Conservation (phyloP, 1,140 invertebrate species). For the Eubasilissa regina region DNA sequence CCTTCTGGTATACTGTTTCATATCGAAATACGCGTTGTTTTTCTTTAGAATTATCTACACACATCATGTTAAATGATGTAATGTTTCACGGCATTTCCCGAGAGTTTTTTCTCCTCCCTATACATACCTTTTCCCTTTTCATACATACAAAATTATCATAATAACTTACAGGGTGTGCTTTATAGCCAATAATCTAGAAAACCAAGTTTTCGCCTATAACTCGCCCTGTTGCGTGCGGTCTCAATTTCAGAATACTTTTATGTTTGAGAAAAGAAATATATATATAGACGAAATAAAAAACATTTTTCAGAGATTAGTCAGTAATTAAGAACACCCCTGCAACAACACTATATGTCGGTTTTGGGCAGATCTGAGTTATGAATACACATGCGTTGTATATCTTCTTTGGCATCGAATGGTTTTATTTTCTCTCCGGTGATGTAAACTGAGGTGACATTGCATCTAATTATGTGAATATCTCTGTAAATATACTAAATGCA, state of each 20-base stretch:
- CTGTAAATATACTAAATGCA: no score
- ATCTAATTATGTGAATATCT: no score
- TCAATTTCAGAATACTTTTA: no score
- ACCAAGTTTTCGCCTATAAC: background rate
- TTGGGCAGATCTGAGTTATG: no score
- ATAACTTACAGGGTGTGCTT: conserved; percentile 25
- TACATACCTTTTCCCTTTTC: conserved; percentile 1
- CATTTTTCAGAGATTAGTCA: no score
- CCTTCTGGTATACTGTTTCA: conserved; percentile 10
- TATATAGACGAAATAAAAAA: no score
- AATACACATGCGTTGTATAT: no score
- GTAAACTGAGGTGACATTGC: no score
- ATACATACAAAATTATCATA: conserved; percentile 20
- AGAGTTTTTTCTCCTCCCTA: background rate
- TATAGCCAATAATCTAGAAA: conserved; percentile 9
- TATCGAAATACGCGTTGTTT: conserved; percentile 31
- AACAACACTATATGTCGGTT: no score
- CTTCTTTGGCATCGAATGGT: no score
- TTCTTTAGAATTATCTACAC: conserved; percentile 25
- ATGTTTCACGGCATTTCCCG: conserved; percentile 18
- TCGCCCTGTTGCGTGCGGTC: background rate
- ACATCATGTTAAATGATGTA: conserved; percentile 24
- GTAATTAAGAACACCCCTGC: no score
- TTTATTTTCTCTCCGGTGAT: no score
- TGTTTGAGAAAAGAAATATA: background rate